A percentile compares a stretch with the other conserved stretches of the same genome.
Evolutionary conservation across 2,797 vertebrate genomes (phyloP).

Genomic region (Sphenopsis melanotis): DNA sequence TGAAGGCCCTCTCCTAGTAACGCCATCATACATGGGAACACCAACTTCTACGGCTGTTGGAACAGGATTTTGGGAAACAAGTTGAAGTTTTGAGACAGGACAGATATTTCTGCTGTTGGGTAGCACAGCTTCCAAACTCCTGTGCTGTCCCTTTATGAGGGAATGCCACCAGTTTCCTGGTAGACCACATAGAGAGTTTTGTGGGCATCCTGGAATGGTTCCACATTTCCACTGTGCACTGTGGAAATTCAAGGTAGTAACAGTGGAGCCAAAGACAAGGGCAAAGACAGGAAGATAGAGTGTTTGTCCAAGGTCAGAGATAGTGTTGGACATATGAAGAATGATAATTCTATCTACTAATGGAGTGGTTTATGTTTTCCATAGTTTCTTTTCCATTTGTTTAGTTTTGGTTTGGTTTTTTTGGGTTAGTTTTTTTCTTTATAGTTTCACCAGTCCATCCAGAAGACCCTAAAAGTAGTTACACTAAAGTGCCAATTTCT

Average conservation of each 20-base stretch:
- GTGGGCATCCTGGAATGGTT: neutral
- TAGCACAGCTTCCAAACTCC: neutral
- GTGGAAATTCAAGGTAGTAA: neutral
- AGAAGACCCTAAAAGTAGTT: neutral
- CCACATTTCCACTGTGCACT: neutral
- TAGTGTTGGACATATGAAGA: accelerated
- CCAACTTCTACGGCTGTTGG: neutral
- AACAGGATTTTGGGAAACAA: neutral
- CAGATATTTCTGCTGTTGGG: neutral
- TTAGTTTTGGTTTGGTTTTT: neutral
- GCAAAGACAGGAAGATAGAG: neutral
- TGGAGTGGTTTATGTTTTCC: accelerated
- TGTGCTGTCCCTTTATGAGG: neutral
- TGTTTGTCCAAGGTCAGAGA: neutral
- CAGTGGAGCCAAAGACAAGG: neutral
- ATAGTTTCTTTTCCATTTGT: neutral
- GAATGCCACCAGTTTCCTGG: neutral
- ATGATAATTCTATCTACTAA: neutral
- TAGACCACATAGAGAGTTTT: neutral
- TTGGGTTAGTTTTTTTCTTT: neutral
- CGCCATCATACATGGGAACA: accelerated
- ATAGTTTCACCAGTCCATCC: neutral
- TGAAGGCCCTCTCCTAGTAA: neutral
- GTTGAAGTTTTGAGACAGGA: neutral
- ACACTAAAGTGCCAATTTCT: neutral